Evolutionary conservation across 92 coral and sea anemone species (phyloP).

Genomic region (Plumapathes pennacea): DNA sequence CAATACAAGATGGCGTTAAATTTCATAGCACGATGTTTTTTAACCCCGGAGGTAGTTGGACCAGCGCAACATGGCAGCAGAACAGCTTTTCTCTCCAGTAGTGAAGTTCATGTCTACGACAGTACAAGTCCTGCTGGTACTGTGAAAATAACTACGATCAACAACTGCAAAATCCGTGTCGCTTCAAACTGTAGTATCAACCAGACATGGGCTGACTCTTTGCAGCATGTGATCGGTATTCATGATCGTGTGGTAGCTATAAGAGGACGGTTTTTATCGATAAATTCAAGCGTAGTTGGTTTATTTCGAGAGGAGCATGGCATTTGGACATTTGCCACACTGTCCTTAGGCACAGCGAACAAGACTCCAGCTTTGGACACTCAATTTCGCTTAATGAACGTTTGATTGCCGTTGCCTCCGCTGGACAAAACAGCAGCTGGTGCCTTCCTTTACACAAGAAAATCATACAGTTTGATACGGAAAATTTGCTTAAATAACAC

Average conservation of each 20-base stretch:
- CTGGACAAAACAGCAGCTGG: conserved; percentile 23
- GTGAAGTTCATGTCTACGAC: conserved; percentile 31
- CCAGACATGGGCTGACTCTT: conserved; percentile 64
- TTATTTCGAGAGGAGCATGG: conserved; percentile 53
- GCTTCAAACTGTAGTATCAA: conserved; percentile 28
- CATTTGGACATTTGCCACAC: conserved; percentile 44
- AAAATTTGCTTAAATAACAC: conserved; percentile 51
- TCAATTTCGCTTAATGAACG: conserved; percentile 47
- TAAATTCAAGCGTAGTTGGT: conserved; percentile 62
- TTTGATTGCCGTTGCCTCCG: conserved; percentile 52
- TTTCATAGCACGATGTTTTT: conserved; percentile 28
- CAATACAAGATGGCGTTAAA: conserved; percentile 20
- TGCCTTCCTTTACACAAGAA: conserved; percentile 45
- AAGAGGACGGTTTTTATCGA: conserved; percentile 45
- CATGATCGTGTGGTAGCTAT: conserved; percentile 42
- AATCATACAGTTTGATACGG: conserved; percentile 8
- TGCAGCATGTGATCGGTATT: conserved; percentile 44
- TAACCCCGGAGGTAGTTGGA: too few species aligned
- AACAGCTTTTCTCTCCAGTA: conserved; percentile 28
- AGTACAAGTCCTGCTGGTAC: conserved; percentile 19
- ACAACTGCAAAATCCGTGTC: conserved; percentile 14
- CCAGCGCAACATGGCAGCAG: conserved; percentile 30
- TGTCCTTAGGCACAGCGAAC: conserved; percentile 36
- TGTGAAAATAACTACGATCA: neutral
- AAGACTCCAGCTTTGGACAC: conserved; percentile 57